Conservation (phyloP, 2,797 vertebrate species). For the Enteromius treurensis region DNA sequence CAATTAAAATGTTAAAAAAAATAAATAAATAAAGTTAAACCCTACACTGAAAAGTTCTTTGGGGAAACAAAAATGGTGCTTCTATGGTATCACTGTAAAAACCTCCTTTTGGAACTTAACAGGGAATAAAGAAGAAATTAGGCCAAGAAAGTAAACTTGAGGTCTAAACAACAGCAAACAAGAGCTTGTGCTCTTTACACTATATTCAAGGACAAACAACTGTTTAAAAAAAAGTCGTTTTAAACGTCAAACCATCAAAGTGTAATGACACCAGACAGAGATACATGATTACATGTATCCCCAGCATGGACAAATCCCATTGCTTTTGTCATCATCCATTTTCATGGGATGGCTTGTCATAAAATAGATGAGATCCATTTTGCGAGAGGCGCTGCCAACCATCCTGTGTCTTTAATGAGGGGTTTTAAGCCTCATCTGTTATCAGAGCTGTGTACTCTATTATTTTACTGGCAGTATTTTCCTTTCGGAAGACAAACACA, state of each 20-base stretch:
- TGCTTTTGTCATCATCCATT: conserved; percentile 55
- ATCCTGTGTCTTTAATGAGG: conserved; percentile 64
- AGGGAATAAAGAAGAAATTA: background rate
- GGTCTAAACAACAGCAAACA: background rate
- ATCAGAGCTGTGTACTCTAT: conserved; percentile 67
- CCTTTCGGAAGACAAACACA: conserved; percentile 80
- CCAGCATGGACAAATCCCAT: conserved; percentile 49
- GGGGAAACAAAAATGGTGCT: background rate
- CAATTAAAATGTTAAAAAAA: no score
- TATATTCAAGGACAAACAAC: conserved; percentile 46
- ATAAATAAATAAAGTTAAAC: no score
- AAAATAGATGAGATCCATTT: conserved; percentile 61
- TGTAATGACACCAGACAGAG: conserved; percentile 35
- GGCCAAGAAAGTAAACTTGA: background rate
- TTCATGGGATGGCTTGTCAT: conserved; percentile 56
- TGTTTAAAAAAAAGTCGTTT: conserved; percentile 26
- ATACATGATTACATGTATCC: conserved; percentile 49
- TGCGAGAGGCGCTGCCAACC: conserved; percentile 62
- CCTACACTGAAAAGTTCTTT: background rate
- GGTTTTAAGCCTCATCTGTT: conserved; percentile 63
- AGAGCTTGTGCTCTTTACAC: conserved; percentile 6
- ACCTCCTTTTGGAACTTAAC: background rate
- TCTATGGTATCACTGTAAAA: background rate
- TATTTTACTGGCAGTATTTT: conserved; percentile 75
- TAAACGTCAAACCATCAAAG: conserved; percentile 48